Evolutionary conservation across 2,113 vertebrate genomes (phyloP).

Genomic region (Stigmatopora argus): DNA sequence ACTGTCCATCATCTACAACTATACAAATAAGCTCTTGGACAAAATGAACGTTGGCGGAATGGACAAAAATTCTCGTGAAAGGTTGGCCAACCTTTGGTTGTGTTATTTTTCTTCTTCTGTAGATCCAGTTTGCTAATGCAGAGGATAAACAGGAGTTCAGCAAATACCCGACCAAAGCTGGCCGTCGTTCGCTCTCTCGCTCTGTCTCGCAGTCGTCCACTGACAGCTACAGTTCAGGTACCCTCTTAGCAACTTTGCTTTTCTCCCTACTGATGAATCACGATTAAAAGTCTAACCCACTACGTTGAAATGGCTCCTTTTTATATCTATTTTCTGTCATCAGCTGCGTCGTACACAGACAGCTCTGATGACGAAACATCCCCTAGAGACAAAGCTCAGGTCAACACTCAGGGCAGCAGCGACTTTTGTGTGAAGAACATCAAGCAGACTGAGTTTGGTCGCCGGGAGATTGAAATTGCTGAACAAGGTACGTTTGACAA

Average conservation of each 20-base stretch:
- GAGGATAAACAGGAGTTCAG: conserved; percentile 98
- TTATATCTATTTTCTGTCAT: not conserved
- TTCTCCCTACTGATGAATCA: not conserved
- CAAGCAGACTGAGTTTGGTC: conserved; percentile 96
- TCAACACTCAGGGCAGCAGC: conserved; percentile 90
- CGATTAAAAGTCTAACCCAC: not conserved
- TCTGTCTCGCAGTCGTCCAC: conserved; percentile 98
- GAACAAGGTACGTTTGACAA: conserved; percentile 81
- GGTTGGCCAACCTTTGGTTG: not conserved
- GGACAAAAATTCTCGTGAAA: not conserved
- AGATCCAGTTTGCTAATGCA: conserved; percentile 91
- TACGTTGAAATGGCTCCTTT: not conserved
- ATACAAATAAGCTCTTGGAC: too few species aligned
- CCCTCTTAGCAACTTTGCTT: not conserved
- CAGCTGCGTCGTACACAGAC: conserved; percentile 96
- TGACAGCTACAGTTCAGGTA: conserved; percentile 98
- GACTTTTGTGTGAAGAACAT: conserved; percentile 99
- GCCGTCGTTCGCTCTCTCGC: conserved; percentile 88
- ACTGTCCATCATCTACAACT: not conserved
- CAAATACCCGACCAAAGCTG: conserved; percentile 94
- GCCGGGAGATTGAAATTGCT: conserved; percentile 95
- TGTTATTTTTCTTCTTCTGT: conserved; percentile 49
- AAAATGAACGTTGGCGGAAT: too few species aligned
- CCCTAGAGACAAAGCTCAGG: conserved; percentile 93
- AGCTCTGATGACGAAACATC: conserved; percentile 98